Evolutionary conservation across 1,140 invertebrate species (phyloP).

Genomic region (Lepidostoma basale): DNA sequence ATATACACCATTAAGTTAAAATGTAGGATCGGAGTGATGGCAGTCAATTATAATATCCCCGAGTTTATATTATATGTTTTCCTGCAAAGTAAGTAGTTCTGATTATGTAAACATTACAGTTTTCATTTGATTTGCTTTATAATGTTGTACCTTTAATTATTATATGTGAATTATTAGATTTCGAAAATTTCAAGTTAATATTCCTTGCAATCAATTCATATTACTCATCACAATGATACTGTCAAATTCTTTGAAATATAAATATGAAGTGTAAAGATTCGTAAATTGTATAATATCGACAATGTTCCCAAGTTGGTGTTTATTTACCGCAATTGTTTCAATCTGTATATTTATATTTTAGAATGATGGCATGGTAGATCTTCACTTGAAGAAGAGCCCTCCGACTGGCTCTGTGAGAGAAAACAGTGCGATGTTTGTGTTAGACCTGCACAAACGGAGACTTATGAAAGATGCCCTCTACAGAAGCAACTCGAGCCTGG

Average conservation of each 20-base stretch:
- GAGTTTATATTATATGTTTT: background rate
- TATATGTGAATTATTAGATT: no score
- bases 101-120: background rate
- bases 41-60: background rate
- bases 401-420: conserved; percentile 25
- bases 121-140: no score
- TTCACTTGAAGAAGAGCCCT: conserved; percentile 26
- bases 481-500: conserved; percentile 67
- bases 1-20: background rate
- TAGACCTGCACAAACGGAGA: conserved; percentile 36
- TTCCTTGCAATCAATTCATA: no score
- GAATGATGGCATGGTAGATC: conserved; percentile 38
- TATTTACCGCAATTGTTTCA: no score
- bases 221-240: no score
- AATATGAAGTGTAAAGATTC: no score
- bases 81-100: background rate
- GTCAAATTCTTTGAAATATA: no score
- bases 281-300: no score
- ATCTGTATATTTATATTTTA: conserved; percentile 4
- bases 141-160: no score
- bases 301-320: no score
- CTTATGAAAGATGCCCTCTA: conserved; percentile 51
- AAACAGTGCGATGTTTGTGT: conserved; percentile 30
- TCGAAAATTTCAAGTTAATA: no score
- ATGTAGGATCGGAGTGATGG: conserved; percentile 20